These are phyloP conservation scores for Phania funesta DNA, from an alignment of 2,888 invertebrate genomes.

Conservation along the genomic window DNA sequence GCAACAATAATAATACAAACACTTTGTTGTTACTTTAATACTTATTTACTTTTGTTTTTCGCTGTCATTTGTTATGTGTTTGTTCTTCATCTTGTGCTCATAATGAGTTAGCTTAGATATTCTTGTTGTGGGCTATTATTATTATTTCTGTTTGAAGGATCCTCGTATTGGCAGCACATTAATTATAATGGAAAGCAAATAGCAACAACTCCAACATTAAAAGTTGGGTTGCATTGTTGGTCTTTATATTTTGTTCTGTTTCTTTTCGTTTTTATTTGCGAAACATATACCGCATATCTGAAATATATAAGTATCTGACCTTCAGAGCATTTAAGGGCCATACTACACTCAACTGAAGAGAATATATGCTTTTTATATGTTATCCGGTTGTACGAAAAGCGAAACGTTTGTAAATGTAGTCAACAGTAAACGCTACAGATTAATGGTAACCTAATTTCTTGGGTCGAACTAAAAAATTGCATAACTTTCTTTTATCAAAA, in stretches of 20 bases:
- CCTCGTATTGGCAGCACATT: conserved; percentile 48
- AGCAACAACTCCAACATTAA: not conserved
- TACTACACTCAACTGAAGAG: conserved; percentile 15
- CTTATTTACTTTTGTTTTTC: conserved; percentile 12
- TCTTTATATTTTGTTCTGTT: not conserved
- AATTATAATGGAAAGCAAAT: conserved; percentile 32
- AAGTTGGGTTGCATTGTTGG: conserved; percentile 51
- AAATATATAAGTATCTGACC: conserved; percentile 29
- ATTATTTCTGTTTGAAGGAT: conserved; percentile 11
- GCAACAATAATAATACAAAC: not conserved
- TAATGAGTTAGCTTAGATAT: not conserved
- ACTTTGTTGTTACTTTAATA: conserved; percentile 12
- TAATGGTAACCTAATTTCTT: too few relatives aligned
- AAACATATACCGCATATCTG: conserved; percentile 21
- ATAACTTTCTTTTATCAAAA: too few relatives aligned
- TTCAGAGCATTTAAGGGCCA: conserved; percentile 16
- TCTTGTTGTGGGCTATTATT: not conserved
- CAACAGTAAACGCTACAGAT: too few relatives aligned
- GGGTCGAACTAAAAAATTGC: too few relatives aligned
- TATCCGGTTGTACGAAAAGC: not conserved
- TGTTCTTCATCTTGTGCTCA: conserved; percentile 17
- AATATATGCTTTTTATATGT: too few relatives aligned
- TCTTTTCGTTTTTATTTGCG: conserved; percentile 22
- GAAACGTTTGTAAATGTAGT: too few relatives aligned
- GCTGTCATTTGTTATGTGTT: conserved; percentile 41